Base-by-base conservation (phyloP, 2,113 vertebrate genomes). In the Glaucidium brasilianum region DNA sequence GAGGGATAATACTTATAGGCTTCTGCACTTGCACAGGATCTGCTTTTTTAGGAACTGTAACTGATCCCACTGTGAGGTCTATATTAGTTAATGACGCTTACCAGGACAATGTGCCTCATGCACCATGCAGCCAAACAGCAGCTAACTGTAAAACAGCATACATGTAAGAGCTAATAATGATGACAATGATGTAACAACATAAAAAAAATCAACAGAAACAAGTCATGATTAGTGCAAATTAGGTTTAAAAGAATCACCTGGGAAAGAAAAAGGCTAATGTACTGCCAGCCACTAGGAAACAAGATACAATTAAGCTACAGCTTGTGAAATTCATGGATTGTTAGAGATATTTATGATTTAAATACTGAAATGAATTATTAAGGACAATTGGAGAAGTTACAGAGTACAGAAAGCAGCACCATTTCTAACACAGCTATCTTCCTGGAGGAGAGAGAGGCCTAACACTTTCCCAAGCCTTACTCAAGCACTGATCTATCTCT, bases 131-230 rank as follows among this genome's bases (percentile, higher is more conserved):
- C 98, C 96, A 98, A 99, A 98, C 99, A 98, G 98, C 98, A 98
- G 98, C 99, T 99, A 99, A 99, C 99, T 99, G 99, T 98, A 99
- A 99, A 99, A 99, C 98, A 99, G 98, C 98, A 99, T n/a, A 98
- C 97, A 98, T 92, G 98, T 98, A 97, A 98, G 98, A 98, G 87
- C 98, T 97, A 95, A 97, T 98, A 84, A 97, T 95, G 96, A 95
- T 92, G 94, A 85, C 87, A 92, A 97, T 50, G 85, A 96, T 90
- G 80, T 84, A 82, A 83, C 22, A 82, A 90, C 32, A 76, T 39
- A 74, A 75, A 35, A 29, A 69, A 79, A 67, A 86, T 20, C 45
- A 47, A 47, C 45, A 84, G 58, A 88, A 97, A 97, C 43, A 94
- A 96, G 88, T 96, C 75, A 97, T 72, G 90, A 90, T 93, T 96